Evolutionary conservation across 2,113 vertebrate species (phyloP).

Genomic region (Entosphenus tridentatus): DNA sequence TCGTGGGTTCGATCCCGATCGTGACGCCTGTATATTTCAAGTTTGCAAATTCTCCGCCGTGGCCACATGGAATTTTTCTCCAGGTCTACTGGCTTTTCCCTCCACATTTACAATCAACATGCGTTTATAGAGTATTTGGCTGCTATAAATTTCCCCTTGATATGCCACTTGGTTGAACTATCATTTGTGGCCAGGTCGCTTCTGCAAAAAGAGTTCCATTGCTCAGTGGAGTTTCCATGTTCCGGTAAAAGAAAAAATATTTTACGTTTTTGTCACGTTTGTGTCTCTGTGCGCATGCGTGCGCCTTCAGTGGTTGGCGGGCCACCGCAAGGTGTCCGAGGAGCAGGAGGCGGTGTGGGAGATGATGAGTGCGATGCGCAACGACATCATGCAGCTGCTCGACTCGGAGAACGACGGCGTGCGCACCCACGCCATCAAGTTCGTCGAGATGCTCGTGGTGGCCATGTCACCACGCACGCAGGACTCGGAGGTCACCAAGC

Average conservation of each 20-base stretch:
- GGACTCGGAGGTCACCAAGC: constrained; percentile 51
- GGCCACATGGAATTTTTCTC: too few relatives aligned
- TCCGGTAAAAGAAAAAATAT: background rate
- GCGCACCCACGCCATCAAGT: constrained; percentile 82
- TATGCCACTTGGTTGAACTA: background rate
- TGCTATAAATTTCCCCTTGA: background rate
- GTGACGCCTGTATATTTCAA: too few relatives aligned
- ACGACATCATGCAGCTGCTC: constrained; percentile 45
- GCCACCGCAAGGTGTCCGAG: constrained; percentile 36
- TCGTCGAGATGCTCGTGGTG: constrained; percentile 66
- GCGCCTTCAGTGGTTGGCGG: constrained; percentile 48
- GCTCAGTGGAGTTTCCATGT: background rate
- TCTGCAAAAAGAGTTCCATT: background rate
- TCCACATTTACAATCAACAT: too few relatives aligned
- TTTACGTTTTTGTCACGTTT: background rate
- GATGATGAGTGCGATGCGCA: constrained; percentile 60
- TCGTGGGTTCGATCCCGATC: too few relatives aligned
- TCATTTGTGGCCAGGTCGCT: background rate
- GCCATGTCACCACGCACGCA: constrained; percentile 44
- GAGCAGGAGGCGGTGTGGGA: constrained; percentile 82
- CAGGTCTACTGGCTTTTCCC: too few relatives aligned
- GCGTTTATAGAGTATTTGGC: too few relatives aligned
- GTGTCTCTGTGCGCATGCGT: background rate
- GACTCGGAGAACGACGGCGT: constrained; percentile 82
- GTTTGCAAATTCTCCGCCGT: too few relatives aligned